Base-by-base conservation (phyloP, 1,140 invertebrate species). In the Manduca sexta region DNA sequence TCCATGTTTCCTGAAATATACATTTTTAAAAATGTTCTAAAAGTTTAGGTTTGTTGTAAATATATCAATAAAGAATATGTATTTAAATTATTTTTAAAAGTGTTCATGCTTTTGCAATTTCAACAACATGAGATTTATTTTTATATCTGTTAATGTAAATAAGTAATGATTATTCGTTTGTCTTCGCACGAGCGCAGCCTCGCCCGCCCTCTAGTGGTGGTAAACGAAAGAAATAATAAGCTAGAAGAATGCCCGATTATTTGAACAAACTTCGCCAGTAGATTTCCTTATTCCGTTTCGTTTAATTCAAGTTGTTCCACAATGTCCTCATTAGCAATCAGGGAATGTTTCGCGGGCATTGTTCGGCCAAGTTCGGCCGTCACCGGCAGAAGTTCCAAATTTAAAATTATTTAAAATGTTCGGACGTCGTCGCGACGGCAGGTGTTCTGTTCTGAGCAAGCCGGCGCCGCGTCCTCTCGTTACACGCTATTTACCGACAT, bases 291-390 rank as follows among this genome's bases (percentile, higher is more conserved):
- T 74, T 74, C 62, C 65, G 57, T 73, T 68, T 65, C 60, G 67
- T 61, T 70, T 64, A 72, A 66, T 72, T 64, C 60, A 65, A 70
- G 65, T 75, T 67, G 62, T 72, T 62, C 61, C 66, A 74, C 65
- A 73, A 71, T 73, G 67, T 74, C 56, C 75, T 81, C 77, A 77
- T 78, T 81, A 81, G 66, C 73, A 78, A 81, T 81, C 71, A 65
- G 62, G 49, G 65, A 77, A 73, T 72, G 73, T 73, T 73, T 69
- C 63, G 67, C 60, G 65, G 58, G 50, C 70, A 76, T 77, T 76
- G 72, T 77, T 74, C 60, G 62, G 52, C 34, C 48, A 70, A 74
- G 69, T 76, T 76, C 54, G 68, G 60, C 60, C 66, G 72, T 74
- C 72, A 66, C 56, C 56, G 53, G 38, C 69, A 76, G 66, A 62